Conservation (phyloP, 2,113 vertebrate species). For the Hyla sarda region DNA sequence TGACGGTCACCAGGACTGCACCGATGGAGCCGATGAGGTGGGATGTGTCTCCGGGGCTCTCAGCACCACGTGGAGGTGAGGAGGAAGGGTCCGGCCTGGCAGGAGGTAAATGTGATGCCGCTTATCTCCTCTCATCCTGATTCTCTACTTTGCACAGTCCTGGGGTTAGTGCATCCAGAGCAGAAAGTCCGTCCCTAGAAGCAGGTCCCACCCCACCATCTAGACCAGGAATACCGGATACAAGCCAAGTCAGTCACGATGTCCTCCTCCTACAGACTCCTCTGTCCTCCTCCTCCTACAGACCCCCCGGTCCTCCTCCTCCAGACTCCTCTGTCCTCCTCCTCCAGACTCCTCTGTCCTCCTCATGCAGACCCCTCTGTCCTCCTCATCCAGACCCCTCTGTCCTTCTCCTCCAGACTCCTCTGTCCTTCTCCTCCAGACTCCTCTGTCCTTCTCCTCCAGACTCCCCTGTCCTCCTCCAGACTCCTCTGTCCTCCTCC, state of each 20-base stretch:
- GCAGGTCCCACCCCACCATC: background rate
- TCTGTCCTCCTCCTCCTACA: too few relatives aligned
- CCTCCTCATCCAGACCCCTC: too few relatives aligned
- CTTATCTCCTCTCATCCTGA: background rate
- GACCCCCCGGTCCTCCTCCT: too few relatives aligned
- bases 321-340: too few relatives aligned
- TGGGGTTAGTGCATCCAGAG: background rate
- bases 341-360: too few relatives aligned
- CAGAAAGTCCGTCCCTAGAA: background rate
- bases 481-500: too few relatives aligned
- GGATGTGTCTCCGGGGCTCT: slow-evolving; percentile 66
- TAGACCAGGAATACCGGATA: background rate
- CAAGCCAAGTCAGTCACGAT: background rate
- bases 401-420: too few relatives aligned
- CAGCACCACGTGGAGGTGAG: slow-evolving; percentile 47
- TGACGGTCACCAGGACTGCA: slow-evolving; percentile 74
- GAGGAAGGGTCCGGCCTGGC: background rate
- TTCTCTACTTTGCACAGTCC: background rate
- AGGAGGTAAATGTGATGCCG: background rate
- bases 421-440: too few relatives aligned
- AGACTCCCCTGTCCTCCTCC: too few relatives aligned
- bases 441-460: too few relatives aligned
- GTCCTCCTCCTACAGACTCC: background rate
- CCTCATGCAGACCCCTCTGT: too few relatives aligned
- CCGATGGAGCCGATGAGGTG: slow-evolving; percentile 74